Conservation (phyloP, 2,113 vertebrate genomes). For the Podarcis muralis region DNA sequence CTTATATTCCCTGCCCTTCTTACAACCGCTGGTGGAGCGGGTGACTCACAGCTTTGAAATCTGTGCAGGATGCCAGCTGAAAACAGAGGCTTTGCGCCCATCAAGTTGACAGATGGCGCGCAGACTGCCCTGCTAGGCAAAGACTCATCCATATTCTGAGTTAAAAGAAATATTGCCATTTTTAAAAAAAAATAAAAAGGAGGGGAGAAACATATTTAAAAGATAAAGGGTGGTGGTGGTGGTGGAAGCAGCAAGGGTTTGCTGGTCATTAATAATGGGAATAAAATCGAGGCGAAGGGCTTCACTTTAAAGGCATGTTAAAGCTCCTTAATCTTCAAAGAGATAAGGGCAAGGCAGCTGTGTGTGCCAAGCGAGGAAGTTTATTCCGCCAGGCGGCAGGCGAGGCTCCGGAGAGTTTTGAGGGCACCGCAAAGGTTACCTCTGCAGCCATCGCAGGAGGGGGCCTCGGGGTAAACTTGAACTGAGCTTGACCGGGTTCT, state of each 20-base stretch:
- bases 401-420: not conserved
- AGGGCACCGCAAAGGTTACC: not conserved
- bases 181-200: constrained; percentile 78
- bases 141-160: constrained; percentile 79
- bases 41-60: constrained; percentile 79
- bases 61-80: constrained; percentile 74
- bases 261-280: constrained; percentile 82
- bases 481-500: fast-evolving
- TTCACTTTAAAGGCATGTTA: constrained; percentile 78
- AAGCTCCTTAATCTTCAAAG: constrained; percentile 82
- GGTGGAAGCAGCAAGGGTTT: constrained; percentile 69
- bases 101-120: constrained; percentile 81
- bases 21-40: constrained; percentile 20
- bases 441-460: not conserved
- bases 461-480: not conserved
- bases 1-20: not conserved
- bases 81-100: constrained; percentile 74
- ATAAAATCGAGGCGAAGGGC: constrained; percentile 53
- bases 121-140: constrained; percentile 69
- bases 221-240: constrained; percentile 72
- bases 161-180: constrained; percentile 84
- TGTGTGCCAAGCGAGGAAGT: constrained; percentile 7
- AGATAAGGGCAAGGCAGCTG: constrained; percentile 60
- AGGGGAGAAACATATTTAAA: constrained; percentile 83
- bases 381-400: constrained; percentile 37